Evolutionary conservation across 2,888 invertebrate genomes (phyloP), one percentile per base, ranked within the genome.

Genomic region (Keiferia lycopersicella): DNA sequence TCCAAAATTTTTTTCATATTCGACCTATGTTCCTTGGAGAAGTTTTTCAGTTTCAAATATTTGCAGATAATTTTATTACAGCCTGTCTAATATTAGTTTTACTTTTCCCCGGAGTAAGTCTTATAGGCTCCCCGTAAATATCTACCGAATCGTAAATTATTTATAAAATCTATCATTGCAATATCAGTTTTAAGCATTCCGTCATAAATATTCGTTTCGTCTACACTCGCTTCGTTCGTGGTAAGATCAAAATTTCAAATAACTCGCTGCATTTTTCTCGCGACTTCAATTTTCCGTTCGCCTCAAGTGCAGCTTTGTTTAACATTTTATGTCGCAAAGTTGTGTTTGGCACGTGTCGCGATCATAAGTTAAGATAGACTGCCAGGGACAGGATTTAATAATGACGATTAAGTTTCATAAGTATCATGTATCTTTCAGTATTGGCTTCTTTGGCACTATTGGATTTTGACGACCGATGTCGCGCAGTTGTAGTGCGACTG

Each of bases 181-280:
- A 6, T 26, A 26, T 26, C 6, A 26, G 6, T 26, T 6, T 6
- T n/a, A n/a, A 26, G 8, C 8, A 1, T 48, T 48, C 3, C 48
- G 6, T 16, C 18, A 16, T 48, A 48, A 18, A 18, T 48, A 48
- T 16, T 18, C 18, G n/a, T 14, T 16, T 16, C 7, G 48, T 48
- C 4, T 14, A 4, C 18, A 3, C 48, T 48, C 14, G 11, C 48
- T 48, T 4, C 18, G 14, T 2, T 16, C 16, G 18, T 48, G 48
- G 6, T 48, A n/a, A 48, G n/a, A 48, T 48, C 48, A 16, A 48
- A 48, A n/a, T 16, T 48, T 48, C 48, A 48, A 48, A 48, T 48
- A n/a, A n/a, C n/a, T 48, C 16, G 18, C 4, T 48, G 48, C 48
- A 48, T 18, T 48, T 48, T 48, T 14, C 48, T 48, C 18, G 48